These are phyloP conservation scores for Hyperopisus bebe DNA, from an alignment of 2,113 vertebrate genomes.

Conservation along the genomic window DNA sequence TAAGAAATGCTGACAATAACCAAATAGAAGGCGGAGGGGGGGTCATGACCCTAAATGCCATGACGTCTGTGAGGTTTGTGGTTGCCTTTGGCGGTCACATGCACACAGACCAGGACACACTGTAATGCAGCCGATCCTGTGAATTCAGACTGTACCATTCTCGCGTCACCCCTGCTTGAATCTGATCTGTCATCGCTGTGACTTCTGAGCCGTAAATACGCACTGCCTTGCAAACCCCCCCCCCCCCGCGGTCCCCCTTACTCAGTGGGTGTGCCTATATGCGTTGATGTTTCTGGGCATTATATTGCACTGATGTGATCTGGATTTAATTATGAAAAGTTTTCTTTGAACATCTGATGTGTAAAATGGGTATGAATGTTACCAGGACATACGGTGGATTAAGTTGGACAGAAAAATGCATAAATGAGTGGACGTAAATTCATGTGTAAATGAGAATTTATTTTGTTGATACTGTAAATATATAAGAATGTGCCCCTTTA, in stretches of 20 bases:
- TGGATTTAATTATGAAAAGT: not conserved
- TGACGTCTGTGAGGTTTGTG: not conserved
- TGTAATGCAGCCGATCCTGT: not conserved
- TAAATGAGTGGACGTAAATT: not conserved
- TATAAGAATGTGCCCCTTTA: not conserved
- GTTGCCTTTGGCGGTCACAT: not conserved
- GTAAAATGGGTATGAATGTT: not conserved
- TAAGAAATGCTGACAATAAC: not conserved
- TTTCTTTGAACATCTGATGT: not conserved
- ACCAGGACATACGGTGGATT: not conserved
- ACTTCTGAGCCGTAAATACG: not conserved
- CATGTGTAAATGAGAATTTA: not conserved
- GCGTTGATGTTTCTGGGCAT: not conserved
- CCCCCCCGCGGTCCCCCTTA: not conserved
- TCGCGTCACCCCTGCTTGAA: not conserved
- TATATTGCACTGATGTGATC: not conserved
- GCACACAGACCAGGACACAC: not conserved
- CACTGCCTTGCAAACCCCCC: not conserved
- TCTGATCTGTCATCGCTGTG: not conserved
- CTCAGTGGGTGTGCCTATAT: not conserved
- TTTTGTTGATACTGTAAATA: not conserved
- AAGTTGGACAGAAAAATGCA: not conserved
- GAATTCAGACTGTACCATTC: not conserved
- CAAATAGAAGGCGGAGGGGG: not conserved
- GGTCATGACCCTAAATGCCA: not conserved